Base-by-base conservation (phyloP, 2,797 vertebrate species). In the Clarias pachynema region DNA sequence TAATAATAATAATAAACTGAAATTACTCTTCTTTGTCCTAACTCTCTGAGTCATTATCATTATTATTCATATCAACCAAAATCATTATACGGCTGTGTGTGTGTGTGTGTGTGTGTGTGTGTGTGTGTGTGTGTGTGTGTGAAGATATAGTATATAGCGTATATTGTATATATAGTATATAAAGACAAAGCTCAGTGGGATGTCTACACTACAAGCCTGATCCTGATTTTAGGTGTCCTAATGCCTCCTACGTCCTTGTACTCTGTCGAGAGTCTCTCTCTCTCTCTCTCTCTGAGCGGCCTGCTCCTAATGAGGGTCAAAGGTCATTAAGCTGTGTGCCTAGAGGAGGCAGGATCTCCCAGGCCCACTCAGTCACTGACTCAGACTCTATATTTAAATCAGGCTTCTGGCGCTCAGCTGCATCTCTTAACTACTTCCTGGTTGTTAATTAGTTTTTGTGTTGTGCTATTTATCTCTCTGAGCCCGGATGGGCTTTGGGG, bases 381-480 rank as follows among this genome's bases (percentile, higher is more conserved):
- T 95, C 91, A 88, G 90, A 93, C 93, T 91, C 93, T 94, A 95
- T 94, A 95, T 95, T 95, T 94, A 95, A 95, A 95, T 93, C 92
- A 91, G n/a, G 93, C 94, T 93, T 89, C 87, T 88, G 94, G 94
- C 90, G 16, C 44, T 78, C 56, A 0, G 83, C 87, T 86, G 89
- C 94, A 93, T 94, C 92, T 95, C 90, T 93, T 95, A 95, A 95
- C 95, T 95, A 95, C 92, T 94, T 95, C 93, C 93, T 91, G 89
- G 91, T 94, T 93, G 92, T 93, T 96, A 96, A 96, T 96, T 95
- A 94, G 94, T 95, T 95, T 88, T 93, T 93, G 89, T 84, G 87
- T 91, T 85, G 49, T 89, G 93, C 92, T 94, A 95, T 95, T 95
- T 95, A 93, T 95, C 95, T 95, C 93, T 92, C 88, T 91, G 92